Conservation (phyloP, 2,888 invertebrate genomes). For the Heliconius cydno region DNA sequence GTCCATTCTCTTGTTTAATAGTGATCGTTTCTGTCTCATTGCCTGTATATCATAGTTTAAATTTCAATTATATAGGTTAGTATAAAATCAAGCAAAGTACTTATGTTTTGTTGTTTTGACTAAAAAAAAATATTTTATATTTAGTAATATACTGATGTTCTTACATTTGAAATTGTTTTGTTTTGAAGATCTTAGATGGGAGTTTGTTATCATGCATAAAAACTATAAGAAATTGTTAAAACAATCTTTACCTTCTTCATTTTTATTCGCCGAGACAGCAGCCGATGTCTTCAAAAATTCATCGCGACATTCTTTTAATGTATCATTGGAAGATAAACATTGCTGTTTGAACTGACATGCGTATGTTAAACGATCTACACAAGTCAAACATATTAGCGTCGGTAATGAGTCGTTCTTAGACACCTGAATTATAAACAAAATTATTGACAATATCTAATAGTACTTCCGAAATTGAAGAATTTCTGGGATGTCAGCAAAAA, state of each 20-base stretch:
- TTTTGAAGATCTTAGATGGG: background rate
- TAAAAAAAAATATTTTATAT: background rate
- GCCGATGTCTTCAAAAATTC: constrained; percentile 76
- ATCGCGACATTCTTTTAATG: constrained; percentile 77
- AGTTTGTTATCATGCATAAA: background rate
- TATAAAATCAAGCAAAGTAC: background rate
- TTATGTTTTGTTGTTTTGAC: background rate
- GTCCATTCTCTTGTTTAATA: constrained; percentile 81
- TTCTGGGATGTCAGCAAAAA: constrained; percentile 79
- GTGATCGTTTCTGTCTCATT: constrained; percentile 77
- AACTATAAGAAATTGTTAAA: background rate
- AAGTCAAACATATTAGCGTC: constrained; percentile 78
- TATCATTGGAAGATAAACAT: constrained; percentile 77
- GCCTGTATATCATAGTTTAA: constrained; percentile 48
- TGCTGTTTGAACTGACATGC: constrained; percentile 80
- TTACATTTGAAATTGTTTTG: background rate
- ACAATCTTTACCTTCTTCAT: constrained; percentile 61
- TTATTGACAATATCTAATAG: constrained; percentile 34
- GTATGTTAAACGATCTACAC: constrained; percentile 77
- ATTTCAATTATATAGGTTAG: background rate
- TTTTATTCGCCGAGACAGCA: constrained; percentile 59
- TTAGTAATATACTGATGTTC: background rate
- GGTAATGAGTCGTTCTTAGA: constrained; percentile 75
- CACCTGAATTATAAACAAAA: constrained; percentile 64
- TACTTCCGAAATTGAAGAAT: constrained; percentile 49